phyloP scores from a whole-genome alignment of 2,113 vertebrate genomes.

The Hippocampus comes region DNA sequence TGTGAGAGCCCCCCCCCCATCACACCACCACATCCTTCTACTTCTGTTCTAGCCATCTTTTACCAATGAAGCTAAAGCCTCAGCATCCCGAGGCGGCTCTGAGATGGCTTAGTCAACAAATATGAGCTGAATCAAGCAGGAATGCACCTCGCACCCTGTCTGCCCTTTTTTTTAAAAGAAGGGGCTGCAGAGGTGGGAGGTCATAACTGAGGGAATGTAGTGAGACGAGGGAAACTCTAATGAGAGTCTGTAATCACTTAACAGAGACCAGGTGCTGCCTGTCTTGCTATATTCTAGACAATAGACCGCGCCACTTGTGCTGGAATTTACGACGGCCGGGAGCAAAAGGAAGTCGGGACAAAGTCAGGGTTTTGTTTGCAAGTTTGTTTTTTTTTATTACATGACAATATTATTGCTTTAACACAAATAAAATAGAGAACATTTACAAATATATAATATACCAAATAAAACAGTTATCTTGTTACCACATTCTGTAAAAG shows the following conservation, averaged over 20 bases:
- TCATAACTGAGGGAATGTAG: constrained; percentile 54
- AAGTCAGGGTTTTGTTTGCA: constrained; percentile 63
- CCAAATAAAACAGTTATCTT: constrained; percentile 68
- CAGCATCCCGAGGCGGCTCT: constrained; percentile 46
- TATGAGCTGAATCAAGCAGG: constrained; percentile 57
- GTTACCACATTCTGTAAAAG: constrained; percentile 73
- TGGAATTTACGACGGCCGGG: constrained; percentile 26
- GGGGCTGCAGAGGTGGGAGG: constrained; percentile 6
- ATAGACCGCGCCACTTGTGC: constrained; percentile 39
- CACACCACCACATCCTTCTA: constrained; percentile 13
- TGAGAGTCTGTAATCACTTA: constrained; percentile 64
- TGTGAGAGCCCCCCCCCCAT: constrained; percentile 40
- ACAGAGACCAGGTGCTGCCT: constrained; percentile 61
- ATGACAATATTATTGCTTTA: constrained; percentile 75
- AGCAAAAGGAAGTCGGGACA: constrained; percentile 45
- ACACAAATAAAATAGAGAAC: constrained; percentile 80
- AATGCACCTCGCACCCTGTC: constrained; percentile 62
- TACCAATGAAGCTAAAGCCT: constrained; percentile 52
- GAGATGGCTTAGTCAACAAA: constrained; percentile 55
- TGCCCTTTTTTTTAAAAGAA: constrained; percentile 27
- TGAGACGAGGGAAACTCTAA: constrained; percentile 48
- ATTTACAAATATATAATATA: constrained; percentile 78
- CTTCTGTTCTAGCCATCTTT: constrained; percentile 36
- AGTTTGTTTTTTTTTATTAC: constrained; percentile 76
- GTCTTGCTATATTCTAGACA: constrained; percentile 42